Conservation (phyloP, 1,140 invertebrate genomes). For the Anadara kagoshimensis region DNA sequence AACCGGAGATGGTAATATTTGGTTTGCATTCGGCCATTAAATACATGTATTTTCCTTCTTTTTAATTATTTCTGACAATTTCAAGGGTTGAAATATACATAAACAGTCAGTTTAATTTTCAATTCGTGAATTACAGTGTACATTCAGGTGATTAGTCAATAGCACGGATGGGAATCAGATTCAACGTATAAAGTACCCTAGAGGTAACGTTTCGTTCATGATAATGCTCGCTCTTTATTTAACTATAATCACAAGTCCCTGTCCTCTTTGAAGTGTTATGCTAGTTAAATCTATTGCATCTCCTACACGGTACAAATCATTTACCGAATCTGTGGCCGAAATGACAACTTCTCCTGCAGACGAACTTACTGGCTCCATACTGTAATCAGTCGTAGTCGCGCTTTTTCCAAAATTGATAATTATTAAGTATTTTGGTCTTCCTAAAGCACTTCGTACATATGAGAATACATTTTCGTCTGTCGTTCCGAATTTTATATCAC, state of each 20-base stretch:
- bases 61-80: no score
- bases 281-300: not conserved
- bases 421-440: slow-evolving; percentile 21
- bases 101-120: no score
- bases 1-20: no score
- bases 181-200: no score
- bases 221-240: not conserved
- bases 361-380: not conserved
- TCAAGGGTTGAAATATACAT: no score
- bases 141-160: no score
- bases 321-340: slow-evolving; percentile 4
- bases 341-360: slow-evolving; percentile 15
- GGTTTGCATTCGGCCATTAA: no score
- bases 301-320: not conserved
- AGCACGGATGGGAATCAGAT: no score
- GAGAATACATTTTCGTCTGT: slow-evolving; percentile 48
- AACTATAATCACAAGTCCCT: slow-evolving; percentile 9
- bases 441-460: slow-evolving; percentile 64
- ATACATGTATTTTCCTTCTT: no score
- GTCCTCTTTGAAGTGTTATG: not conserved
- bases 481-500: slow-evolving; percentile 31
- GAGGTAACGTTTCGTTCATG: not conserved
- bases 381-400: slow-evolving; percentile 1
- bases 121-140: no score
- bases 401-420: slow-evolving; percentile 7